phyloP scores from a whole-genome alignment of 2,113 vertebrate species.

The Accipiter virgatus region DNA sequence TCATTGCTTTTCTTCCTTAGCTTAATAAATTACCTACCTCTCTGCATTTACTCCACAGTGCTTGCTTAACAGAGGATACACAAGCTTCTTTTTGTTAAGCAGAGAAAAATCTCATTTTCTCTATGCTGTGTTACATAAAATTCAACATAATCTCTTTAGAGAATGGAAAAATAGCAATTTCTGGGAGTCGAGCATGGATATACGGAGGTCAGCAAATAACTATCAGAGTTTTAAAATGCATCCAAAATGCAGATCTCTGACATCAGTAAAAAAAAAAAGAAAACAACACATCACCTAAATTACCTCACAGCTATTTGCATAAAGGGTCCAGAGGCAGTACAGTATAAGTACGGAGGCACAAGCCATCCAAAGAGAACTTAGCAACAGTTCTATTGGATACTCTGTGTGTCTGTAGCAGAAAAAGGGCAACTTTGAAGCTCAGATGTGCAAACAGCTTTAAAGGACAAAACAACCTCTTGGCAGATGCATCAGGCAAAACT shows the following conservation, averaged over 20 bases:
- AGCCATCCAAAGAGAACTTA: neutral
- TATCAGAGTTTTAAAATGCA: neutral
- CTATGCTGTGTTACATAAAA: neutral
- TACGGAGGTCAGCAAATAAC: neutral
- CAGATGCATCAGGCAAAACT: slow-evolving; percentile 23
- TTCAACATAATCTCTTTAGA: neutral
- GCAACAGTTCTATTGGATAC: slow-evolving; percentile 18
- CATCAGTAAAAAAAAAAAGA: slow-evolving; percentile 58
- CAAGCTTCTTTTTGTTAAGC: neutral
- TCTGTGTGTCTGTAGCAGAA: neutral
- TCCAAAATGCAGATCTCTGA: slow-evolving; percentile 62
- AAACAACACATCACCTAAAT: slow-evolving; percentile 59
- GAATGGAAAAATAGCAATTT: neutral
- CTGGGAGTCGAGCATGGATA: neutral
- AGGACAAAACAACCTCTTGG: neutral
- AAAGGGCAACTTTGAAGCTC: slow-evolving; percentile 4
- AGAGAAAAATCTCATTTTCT: neutral
- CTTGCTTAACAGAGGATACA: neutral
- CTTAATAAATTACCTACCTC: neutral
- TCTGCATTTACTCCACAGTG: neutral
- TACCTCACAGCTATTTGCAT: slow-evolving; percentile 74
- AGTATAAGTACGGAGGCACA: slow-evolving; percentile 59
- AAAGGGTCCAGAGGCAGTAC: slow-evolving; percentile 55
- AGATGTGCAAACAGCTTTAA: slow-evolving; percentile 24
- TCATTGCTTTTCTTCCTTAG: neutral